Conservation (phyloP, 2,797 vertebrate species). For the Galagoides demidoff region DNA sequence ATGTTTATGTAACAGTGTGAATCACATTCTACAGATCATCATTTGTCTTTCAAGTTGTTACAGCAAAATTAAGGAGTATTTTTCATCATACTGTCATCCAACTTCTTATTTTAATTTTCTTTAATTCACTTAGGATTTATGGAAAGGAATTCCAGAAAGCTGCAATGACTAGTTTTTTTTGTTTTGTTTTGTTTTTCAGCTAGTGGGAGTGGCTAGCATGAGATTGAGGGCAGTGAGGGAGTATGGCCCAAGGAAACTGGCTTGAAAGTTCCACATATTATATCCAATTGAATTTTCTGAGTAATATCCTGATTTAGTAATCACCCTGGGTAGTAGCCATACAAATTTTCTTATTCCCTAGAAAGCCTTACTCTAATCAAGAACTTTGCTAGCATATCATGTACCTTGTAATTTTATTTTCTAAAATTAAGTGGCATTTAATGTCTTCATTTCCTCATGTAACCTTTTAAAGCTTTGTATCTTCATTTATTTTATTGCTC, state of each 20-base stretch:
- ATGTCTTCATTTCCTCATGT: slow-evolving; percentile 68
- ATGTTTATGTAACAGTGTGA: neutral
- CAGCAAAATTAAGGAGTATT: slow-evolving; percentile 24
- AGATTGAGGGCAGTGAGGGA: neutral
- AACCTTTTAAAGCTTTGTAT: slow-evolving; percentile 55
- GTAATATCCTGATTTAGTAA: slow-evolving; percentile 43
- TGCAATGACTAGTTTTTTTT: neutral
- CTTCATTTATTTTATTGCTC: slow-evolving; percentile 59
- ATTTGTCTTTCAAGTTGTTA: slow-evolving; percentile 56
- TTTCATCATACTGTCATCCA: slow-evolving; percentile 21
- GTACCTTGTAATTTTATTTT: slow-evolving; percentile 67
- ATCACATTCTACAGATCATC: neutral
- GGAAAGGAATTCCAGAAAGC: slow-evolving; percentile 43
- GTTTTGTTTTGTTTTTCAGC: neutral
- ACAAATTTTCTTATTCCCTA: slow-evolving; percentile 59
- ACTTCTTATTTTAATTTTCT: slow-evolving; percentile 51
- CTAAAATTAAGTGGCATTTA: slow-evolving; percentile 50
- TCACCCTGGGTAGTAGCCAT: neutral
- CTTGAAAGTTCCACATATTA: slow-evolving; percentile 11
- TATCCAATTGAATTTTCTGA: slow-evolving; percentile 54
- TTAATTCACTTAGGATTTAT: slow-evolving; percentile 21
- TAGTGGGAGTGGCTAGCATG: neutral
- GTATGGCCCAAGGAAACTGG: neutral
- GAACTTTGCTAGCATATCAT: slow-evolving; percentile 56
- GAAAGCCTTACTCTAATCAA: slow-evolving; percentile 55